Base-by-base conservation (phyloP, 2,888 invertebrate species). In the Machimus rusticus region DNA sequence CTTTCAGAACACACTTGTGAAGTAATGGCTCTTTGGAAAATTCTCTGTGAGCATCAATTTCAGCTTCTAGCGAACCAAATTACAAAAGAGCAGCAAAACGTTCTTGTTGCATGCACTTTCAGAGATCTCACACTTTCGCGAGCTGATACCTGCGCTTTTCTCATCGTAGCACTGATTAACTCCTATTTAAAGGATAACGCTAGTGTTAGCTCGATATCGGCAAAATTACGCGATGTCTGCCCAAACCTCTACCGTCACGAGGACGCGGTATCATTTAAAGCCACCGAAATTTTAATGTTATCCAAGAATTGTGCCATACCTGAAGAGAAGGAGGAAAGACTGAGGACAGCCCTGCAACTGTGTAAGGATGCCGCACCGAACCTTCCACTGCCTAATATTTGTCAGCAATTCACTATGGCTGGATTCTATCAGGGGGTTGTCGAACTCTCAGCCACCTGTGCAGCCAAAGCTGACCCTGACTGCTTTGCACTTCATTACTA, bases 261-360 rank as follows among this genome's bases (percentile, higher is more conserved):
- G 93, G 99, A 99, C 93, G 99, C 99, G 4, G 97, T 98, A 14
- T 98, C 98, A 90, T 98, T 99, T 2, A 99, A 99, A 94, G 97
- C 97, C 0, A 98, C 97, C 90, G 98, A 99, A 93, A 95, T 98
- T 90, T 93, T 99, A 86, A 95, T 98, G 92, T 95, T 95, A 90
- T 97, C 98, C 0, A 96, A 96, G 91, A 95, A 94, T 89, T 95
- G 96, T 89, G 94, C 95, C 90, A 96, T 96, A 91, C 93, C 94
- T 0, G 94, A 95, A 16, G 98, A 98, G 90, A 95, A 96, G 90
- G 96, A 97, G 89, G 95, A 96, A 89, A 95, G 96, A 93, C 93
- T 98, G 12, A 94, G 95, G 86, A 95, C 96, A 85, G 97, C 98
- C 0, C 92, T 98, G 87, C 94, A 96, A 93, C 93, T 98, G 57